Evolutionary conservation across 2,888 invertebrate species (phyloP).

Genomic region (Autographa pulchrina): DNA sequence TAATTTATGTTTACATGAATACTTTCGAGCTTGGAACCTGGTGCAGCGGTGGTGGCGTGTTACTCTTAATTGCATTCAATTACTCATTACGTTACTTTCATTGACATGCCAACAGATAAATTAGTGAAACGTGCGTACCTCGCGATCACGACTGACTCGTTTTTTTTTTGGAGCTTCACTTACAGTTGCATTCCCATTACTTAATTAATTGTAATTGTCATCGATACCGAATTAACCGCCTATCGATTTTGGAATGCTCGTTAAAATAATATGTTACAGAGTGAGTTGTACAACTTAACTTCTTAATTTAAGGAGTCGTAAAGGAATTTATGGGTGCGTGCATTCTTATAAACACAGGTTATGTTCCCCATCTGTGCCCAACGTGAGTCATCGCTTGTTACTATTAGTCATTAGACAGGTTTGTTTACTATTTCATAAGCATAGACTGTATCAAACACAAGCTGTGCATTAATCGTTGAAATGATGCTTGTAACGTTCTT

Average conservation of each 20-base stretch:
- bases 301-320: slow-evolving; percentile 1
- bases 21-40: slow-evolving; percentile 27
- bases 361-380: slow-evolving; percentile 48
- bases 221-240: slow-evolving; percentile 9
- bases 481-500: slow-evolving; percentile 37
- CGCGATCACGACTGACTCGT: slow-evolving; percentile 28
- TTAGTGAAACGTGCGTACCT: slow-evolving; percentile 55
- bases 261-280: neutral
- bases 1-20: slow-evolving; percentile 35
- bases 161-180: slow-evolving; percentile 39
- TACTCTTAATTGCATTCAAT: slow-evolving; percentile 53
- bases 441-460: slow-evolving; percentile 71
- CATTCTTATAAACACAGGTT: slow-evolving; percentile 12
- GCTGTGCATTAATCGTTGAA: slow-evolving; percentile 50
- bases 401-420: slow-evolving; percentile 69
- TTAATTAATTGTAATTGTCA: slow-evolving; percentile 28
- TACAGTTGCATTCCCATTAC: slow-evolving; percentile 22
- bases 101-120: slow-evolving; percentile 54
- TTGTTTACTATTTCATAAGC: slow-evolving; percentile 77
- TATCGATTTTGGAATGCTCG: neutral
- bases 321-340: slow-evolving; percentile 11
- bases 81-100: slow-evolving; percentile 56
- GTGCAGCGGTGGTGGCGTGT: slow-evolving; percentile 42
- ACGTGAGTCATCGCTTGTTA: slow-evolving; percentile 68
- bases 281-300: neutral